phyloP scores from a whole-genome alignment of 2,797 vertebrate species.

The Pangasius djambal region DNA sequence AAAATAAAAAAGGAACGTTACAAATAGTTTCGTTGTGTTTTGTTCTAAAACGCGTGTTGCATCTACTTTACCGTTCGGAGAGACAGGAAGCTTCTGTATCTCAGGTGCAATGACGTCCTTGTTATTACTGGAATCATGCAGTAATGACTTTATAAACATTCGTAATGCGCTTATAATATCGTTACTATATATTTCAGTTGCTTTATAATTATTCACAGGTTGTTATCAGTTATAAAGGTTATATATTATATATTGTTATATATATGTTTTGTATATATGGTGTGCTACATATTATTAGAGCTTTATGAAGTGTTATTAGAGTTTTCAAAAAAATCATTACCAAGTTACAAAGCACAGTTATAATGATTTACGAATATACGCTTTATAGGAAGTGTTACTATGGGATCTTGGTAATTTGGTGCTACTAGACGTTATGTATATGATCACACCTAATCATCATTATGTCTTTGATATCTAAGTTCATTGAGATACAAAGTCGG shows the following conservation, averaged over 20 bases:
- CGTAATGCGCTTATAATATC: neutral
- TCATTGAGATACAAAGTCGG: neutral
- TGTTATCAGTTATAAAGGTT: neutral
- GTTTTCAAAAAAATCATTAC: neutral
- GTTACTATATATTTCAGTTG: neutral
- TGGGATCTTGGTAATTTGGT: neutral
- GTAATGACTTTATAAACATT: neutral
- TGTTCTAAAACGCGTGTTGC: too few species aligned
- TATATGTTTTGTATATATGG: neutral
- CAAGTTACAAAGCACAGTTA: neutral
- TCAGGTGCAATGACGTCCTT: neutral
- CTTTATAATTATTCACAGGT: neutral
- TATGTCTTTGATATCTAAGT: neutral
- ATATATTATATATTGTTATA: neutral
- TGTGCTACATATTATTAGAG: neutral
- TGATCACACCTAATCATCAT: neutral
- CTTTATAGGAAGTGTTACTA: neutral
- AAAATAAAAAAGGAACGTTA: neutral
- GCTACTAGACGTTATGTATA: neutral
- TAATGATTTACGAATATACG: neutral
- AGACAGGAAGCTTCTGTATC: neutral
- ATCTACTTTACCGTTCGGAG: neutral
- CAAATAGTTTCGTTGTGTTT: neutral
- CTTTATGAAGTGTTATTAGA: neutral
- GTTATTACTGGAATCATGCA: neutral